Evolutionary conservation across 2,113 vertebrate genomes (phyloP).

Genomic region (Embiotoca jacksoni): DNA sequence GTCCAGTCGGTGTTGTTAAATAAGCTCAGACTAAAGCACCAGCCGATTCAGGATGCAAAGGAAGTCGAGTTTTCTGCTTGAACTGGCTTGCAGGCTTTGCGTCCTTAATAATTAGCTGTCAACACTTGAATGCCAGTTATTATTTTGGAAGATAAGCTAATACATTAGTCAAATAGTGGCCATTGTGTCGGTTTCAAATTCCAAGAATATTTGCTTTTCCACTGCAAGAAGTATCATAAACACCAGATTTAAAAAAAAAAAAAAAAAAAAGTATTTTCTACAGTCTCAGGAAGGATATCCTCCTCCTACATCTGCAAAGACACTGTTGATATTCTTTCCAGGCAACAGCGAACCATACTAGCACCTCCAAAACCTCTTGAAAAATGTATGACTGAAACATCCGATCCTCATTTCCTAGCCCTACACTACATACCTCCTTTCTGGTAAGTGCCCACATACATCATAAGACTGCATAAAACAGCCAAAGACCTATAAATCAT

Average conservation of each 20-base stretch:
- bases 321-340: slow-evolving; percentile 66
- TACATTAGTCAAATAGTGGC: slow-evolving; percentile 8
- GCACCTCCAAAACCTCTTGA: slow-evolving; percentile 64
- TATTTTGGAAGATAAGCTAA: slow-evolving; percentile 1
- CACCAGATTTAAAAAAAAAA: not conserved
- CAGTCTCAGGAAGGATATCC: too few relatives aligned
- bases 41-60: slow-evolving; percentile 27
- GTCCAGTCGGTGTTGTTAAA: not conserved
- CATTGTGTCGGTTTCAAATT: not conserved
- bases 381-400: slow-evolving; percentile 78
- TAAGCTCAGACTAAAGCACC: slow-evolving; percentile 18
- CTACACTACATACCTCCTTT: slow-evolving; percentile 61
- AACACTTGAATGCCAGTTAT: slow-evolving; percentile 25
- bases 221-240: not conserved
- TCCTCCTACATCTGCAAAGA: slow-evolving; percentile 10
- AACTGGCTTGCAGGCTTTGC: slow-evolving; percentile 11
- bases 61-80: slow-evolving; percentile 9
- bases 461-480: slow-evolving; percentile 70
- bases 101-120: slow-evolving; percentile 39
- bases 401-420: slow-evolving; percentile 61
- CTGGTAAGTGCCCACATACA: slow-evolving; percentile 78
- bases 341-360: slow-evolving; percentile 52
- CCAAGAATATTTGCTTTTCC: not conserved
- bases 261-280: too few relatives aligned
- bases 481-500: slow-evolving; percentile 73